Base-by-base conservation (phyloP, 2,888 invertebrate species). In the Notodonta dromedarius region DNA sequence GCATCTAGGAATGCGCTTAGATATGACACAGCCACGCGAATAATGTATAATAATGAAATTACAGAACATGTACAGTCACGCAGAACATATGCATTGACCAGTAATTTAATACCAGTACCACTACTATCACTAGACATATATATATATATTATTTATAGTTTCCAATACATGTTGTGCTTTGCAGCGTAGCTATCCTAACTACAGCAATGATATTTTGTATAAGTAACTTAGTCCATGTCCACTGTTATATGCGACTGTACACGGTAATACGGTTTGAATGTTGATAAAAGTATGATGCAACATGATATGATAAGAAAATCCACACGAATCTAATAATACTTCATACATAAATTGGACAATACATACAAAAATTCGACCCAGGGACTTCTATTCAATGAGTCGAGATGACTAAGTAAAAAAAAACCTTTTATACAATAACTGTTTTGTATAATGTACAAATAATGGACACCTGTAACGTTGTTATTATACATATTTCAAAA, bases 21-120 rank as follows among this genome's bases (percentile, higher is more conserved):
- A 76, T 87, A 90, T 88, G 77, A 86, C 93, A 92, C 91, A 93
- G 91, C 91, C 90, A 83, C 71, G 73, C 72, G 69, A 70, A 67
- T 65, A 67, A 35, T 69, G 67, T 73, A 67, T 72, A 69, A 73
- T 62, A 73, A 69, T 69, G 53, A 66, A 56, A 63, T 66, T 68
- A 70, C 69, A 67, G 64, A 61, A 59, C 54, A 64, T 66, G 61
- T 57, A 69, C 60, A 65, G 62, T 57, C 56, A 56, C 58, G 14
- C 42, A 68, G 8, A 57, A 51, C 52, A 56, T 56, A 9, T 57
- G 56, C 48, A 60, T 55, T 65, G 14, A 50, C 16, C 14, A 50
- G 50, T 50, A 46, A 46, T 46, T 46, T 46, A 46, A n/a, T n/a
- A 46, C 46, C 44, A 11, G 11, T 44, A 44, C 12, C n/a, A 9